phyloP scores from a whole-genome alignment of 2,888 invertebrate genomes.

The Ophraella communa region DNA sequence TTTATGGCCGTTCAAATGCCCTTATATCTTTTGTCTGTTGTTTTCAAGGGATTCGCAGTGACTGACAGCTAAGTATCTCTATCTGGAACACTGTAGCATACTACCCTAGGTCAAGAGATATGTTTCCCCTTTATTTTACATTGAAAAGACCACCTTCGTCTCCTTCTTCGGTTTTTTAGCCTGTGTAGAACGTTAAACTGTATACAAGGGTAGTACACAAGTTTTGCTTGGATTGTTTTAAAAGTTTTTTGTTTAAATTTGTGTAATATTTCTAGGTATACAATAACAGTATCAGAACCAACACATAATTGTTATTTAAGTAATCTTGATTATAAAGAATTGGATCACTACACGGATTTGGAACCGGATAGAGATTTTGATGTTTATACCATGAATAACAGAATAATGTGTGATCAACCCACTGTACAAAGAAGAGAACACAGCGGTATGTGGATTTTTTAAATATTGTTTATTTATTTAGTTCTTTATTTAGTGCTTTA shows the following conservation, averaged over 20 bases:
- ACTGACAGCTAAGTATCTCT: too few species aligned
- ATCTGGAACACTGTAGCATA: too few species aligned
- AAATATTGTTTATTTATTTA: conserved; percentile 72
- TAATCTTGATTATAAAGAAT: conserved; percentile 70
- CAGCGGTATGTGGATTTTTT: conserved; percentile 55
- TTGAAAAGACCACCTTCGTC: too few species aligned
- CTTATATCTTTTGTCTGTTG: too few species aligned
- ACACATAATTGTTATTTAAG: conserved; percentile 81
- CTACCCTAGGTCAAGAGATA: too few species aligned
- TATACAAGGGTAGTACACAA: too few species aligned
- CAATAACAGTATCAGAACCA: conserved; percentile 60
- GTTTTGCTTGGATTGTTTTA: neutral
- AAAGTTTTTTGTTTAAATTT: neutral
- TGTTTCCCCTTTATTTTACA: too few species aligned
- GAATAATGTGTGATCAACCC: conserved; percentile 60
- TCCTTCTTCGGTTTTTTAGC: too few species aligned
- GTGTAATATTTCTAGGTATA: conserved; percentile 22
- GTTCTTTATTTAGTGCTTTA: too few species aligned
- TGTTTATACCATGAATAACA: conserved; percentile 76
- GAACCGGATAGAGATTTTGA: conserved; percentile 79
- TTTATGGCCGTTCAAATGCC: too few species aligned
- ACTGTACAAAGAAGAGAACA: conserved; percentile 57
- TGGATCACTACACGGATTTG: conserved; percentile 77
- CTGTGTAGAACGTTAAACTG: too few species aligned
- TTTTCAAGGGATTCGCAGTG: too few species aligned